These are phyloP conservation scores for Drosophila repleta DNA, from an alignment of 1,140 invertebrate species.

Conservation along the genomic window DNA sequence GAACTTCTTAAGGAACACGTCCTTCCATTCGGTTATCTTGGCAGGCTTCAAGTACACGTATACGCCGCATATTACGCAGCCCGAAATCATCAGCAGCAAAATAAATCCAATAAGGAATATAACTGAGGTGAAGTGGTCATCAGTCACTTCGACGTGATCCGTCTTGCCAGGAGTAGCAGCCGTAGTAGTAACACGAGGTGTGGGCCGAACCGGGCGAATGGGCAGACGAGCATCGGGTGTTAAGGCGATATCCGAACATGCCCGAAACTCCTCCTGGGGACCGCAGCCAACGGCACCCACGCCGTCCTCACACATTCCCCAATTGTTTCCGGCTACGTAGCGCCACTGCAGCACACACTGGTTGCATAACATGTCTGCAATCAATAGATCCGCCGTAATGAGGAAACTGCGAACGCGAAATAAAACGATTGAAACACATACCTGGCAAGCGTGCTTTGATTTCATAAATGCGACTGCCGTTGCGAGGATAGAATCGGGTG, in stretches of 20 bases:
- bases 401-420: background rate
- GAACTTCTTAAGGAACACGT: background rate
- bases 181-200: slow-evolving; percentile 43
- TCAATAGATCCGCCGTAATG: background rate
- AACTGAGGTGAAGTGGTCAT: background rate
- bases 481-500: slow-evolving; percentile 89
- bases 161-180: slow-evolving; percentile 16
- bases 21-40: slow-evolving; percentile 25
- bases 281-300: slow-evolving; percentile 85
- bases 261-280: slow-evolving; percentile 91
- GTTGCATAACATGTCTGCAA: slow-evolving; percentile 69
- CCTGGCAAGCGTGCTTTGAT: slow-evolving; percentile 89
- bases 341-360: slow-evolving; percentile 84
- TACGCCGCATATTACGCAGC: slow-evolving; percentile 18
- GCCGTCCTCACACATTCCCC: slow-evolving; percentile 85
- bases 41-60: slow-evolving; percentile 58
- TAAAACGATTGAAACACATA: slow-evolving; percentile 27
- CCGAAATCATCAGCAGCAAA: slow-evolving; percentile 12
- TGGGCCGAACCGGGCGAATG: slow-evolving; percentile 51
- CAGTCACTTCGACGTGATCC: slow-evolving; percentile 14
- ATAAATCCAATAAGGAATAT: slow-evolving; percentile 15
- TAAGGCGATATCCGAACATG: slow-evolving; percentile 92
- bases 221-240: slow-evolving; percentile 84
- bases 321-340: slow-evolving; percentile 84
- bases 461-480: slow-evolving; percentile 91